Percentiles rank a stretch among this genome's conserved stretches.
Evolutionary conservation across 2,113 vertebrate genomes (phyloP).

Genomic region (Cochlearius cochlearius): DNA sequence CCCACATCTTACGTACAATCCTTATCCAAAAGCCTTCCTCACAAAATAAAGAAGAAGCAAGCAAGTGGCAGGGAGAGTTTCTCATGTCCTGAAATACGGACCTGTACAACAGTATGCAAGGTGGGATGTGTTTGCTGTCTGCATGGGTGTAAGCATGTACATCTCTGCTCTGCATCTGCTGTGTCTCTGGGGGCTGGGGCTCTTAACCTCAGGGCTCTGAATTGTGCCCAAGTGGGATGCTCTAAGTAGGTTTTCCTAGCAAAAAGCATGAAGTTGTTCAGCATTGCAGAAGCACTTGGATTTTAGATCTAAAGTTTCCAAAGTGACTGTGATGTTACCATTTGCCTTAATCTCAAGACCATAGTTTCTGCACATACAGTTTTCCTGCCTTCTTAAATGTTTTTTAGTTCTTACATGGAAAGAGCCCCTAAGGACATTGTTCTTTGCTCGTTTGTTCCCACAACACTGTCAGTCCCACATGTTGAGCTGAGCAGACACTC

Average conservation of each 20-base stretch:
- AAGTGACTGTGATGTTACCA: background rate
- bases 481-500: background rate
- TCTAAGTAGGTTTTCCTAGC: background rate
- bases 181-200: background rate
- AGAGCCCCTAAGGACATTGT: rapidly evolving
- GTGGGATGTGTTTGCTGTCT: background rate
- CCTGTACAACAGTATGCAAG: background rate
- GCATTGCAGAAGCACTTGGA: background rate
- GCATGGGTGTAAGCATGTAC: background rate
- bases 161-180: background rate
- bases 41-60: background rate
- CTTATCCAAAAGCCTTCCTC: background rate
- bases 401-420: background rate
- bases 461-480: rapidly evolving
- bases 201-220: background rate
- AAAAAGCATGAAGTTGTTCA: background rate
- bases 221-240: background rate
- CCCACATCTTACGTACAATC: background rate
- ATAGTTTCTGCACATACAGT: background rate
- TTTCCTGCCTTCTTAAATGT: background rate
- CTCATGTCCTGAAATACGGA: background rate
- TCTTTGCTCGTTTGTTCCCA: background rate
- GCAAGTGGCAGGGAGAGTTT: background rate
- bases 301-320: background rate
- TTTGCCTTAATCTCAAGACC: background rate